Base-by-base conservation (phyloP, 23 tunicate genomes). In the Trididemnum nubilum region DNA sequence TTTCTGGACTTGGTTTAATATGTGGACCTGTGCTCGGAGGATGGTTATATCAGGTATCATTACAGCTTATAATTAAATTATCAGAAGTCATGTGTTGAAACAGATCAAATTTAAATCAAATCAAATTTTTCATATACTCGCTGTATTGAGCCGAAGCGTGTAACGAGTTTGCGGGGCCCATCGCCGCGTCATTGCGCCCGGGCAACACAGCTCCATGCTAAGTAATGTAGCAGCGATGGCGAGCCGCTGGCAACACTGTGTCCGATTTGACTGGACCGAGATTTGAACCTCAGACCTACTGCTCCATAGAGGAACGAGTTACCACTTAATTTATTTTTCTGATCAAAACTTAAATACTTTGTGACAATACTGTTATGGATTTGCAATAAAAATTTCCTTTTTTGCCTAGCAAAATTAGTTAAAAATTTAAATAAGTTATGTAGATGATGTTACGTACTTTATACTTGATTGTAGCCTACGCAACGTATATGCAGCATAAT, bases 1-100 rank as follows among this genome's bases (percentile, higher is more conserved):
- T 87, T 36, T 54, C 87, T 15, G 92, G 92, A 9, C 33, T 87
- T 23, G 92, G 92, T 36, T 82, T 87, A 87, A 87, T 87, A 15
- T 3, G 65, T 38, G 92, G 92, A 7, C 92, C 87, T 2, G 34
- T 87, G 52, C 37, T 82, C 0, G 92, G 92, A 22, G 85, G 86
- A 1, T 61, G 79, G 81, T 64, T 86, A 22, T 86, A 80, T 33
- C 39, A 71, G 81, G 85, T 86, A n/a, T n/a, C n/a, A n/a, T n/a
- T n/a, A n/a, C n/a, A n/a, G n/a, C n/a, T n/a, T n/a, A n/a, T n/a
- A n/a, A n/a, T n/a, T n/a, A n/a, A n/a, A n/a, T n/a, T n/a, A n/a
- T n/a, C n/a, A n/a, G n/a, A n/a, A n/a, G n/a, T n/a, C n/a, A n/a
- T n/a, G n/a, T n/a, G n/a, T n/a, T n/a, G n/a, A n/a, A n/a, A n/a